phyloP scores from a whole-genome alignment of 1,140 invertebrate genomes.

The Dreissena rostriformis region DNA sequence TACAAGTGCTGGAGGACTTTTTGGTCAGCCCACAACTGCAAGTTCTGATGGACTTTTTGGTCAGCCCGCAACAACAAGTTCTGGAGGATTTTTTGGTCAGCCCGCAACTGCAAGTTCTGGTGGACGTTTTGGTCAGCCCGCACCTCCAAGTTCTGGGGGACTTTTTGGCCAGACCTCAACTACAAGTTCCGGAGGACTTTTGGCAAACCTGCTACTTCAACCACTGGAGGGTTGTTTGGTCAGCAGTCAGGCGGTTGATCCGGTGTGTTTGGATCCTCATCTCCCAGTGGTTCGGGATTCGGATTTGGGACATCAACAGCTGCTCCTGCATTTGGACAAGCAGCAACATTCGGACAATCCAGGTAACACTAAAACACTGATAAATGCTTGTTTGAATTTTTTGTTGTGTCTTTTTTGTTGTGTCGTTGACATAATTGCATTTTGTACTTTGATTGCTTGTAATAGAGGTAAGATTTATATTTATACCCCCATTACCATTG shows the following conservation, averaged over 20 bases:
- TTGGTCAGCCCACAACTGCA: slow-evolving; percentile 44
- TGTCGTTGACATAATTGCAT: no score
- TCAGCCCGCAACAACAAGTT: slow-evolving; percentile 3
- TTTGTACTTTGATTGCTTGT: no score
- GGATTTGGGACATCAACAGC: slow-evolving; percentile 56
- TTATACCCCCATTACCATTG: no score
- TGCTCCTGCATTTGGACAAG: slow-evolving; percentile 43
- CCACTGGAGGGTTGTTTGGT: slow-evolving; percentile 52
- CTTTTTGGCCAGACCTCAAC: slow-evolving; percentile 41
- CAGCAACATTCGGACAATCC: slow-evolving; percentile 60
- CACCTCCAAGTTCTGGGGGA: slow-evolving; percentile 7
- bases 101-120: neutral
- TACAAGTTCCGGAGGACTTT: slow-evolving; percentile 33
- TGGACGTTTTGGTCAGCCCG: slow-evolving; percentile 31
- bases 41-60: slow-evolving; percentile 45
- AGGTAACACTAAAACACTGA: no score
- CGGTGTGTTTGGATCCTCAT: slow-evolving; percentile 43
- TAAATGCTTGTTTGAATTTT: no score
- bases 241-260: neutral
- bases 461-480: no score
- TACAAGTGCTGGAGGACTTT: slow-evolving; percentile 27
- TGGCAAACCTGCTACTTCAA: slow-evolving; percentile 29
- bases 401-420: no score
- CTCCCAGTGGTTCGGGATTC: slow-evolving; percentile 39
- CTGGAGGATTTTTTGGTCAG: slow-evolving; percentile 50